Evolutionary conservation across 1,140 invertebrate genomes (phyloP).

Genomic region (Zaprionus gabonicus): DNA sequence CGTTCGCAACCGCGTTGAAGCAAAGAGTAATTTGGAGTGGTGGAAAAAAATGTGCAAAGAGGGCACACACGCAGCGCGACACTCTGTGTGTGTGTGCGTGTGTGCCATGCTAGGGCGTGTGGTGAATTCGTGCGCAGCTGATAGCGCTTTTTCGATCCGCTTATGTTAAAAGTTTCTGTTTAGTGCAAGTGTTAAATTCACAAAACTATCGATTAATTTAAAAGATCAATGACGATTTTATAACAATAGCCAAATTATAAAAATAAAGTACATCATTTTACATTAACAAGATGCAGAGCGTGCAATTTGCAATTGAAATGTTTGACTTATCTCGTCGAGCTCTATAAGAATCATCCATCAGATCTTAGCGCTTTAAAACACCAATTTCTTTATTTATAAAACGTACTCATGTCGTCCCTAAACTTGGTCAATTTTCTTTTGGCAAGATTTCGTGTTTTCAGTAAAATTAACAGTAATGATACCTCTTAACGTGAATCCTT

Average conservation of each 20-base stretch:
- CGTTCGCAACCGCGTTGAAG: conserved; percentile 29
- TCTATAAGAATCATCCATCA: no score
- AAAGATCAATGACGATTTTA: background rate
- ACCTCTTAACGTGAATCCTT: no score
- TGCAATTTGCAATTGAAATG: no score
- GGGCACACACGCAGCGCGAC: background rate
- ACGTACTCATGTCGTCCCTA: no score
- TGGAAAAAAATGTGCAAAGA: conserved; percentile 2
- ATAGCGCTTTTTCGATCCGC: background rate
- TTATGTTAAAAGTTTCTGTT: background rate
- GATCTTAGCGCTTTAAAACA: no score
- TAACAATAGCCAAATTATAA: background rate
- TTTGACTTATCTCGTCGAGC: no score
- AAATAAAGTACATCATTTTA: no score
- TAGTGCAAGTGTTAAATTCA: background rate
- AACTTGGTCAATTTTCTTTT: no score
- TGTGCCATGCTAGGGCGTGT: conserved; percentile 25
- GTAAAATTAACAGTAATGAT: no score
- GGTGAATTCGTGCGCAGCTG: conserved; percentile 37
- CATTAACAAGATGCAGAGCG: no score
- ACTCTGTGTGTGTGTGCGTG: background rate
- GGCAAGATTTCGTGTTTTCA: no score
- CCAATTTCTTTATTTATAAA: no score
- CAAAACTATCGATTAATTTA: background rate
- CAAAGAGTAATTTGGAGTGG: conserved; percentile 28